Conservation (phyloP, 2,888 invertebrate genomes). For the Apamea monoglypha region DNA sequence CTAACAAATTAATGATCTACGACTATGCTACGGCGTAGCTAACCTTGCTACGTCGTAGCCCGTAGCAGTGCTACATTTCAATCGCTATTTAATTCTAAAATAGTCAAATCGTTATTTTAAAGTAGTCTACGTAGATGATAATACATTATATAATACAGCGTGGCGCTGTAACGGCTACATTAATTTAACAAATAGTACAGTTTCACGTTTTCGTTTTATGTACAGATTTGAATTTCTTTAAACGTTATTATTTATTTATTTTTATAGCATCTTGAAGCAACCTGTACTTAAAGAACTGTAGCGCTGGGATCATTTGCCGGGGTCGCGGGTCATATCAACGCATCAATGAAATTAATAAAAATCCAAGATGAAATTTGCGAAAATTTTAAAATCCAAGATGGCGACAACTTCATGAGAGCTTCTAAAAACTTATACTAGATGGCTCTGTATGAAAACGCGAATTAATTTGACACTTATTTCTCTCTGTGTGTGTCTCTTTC, state of each 20-base stretch:
- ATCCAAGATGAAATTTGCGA: background rate
- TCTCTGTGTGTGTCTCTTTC: background rate
- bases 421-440: background rate
- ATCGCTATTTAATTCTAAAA: slow-evolving; percentile 23
- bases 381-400: background rate
- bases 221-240: too few relatives aligned
- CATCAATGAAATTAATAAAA: background rate
- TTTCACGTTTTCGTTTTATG: too few relatives aligned
- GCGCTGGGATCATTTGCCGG: background rate
- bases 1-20: background rate
- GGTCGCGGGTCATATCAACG: background rate
- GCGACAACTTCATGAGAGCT: background rate
- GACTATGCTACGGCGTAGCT: slow-evolving; percentile 33
- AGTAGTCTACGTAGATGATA: slow-evolving; percentile 4
- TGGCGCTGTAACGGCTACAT: background rate
- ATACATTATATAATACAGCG: background rate
- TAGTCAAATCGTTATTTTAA: slow-evolving; percentile 22
- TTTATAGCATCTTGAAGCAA: background rate
- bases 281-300: background rate
- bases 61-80: slow-evolving; percentile 10
- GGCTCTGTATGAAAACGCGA: background rate
- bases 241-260: background rate
- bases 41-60: slow-evolving; percentile 16
- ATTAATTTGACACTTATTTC: background rate
- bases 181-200: background rate